Conservation (phyloP, 2,113 vertebrate genomes). For the Gymnocephalus cernua region DNA sequence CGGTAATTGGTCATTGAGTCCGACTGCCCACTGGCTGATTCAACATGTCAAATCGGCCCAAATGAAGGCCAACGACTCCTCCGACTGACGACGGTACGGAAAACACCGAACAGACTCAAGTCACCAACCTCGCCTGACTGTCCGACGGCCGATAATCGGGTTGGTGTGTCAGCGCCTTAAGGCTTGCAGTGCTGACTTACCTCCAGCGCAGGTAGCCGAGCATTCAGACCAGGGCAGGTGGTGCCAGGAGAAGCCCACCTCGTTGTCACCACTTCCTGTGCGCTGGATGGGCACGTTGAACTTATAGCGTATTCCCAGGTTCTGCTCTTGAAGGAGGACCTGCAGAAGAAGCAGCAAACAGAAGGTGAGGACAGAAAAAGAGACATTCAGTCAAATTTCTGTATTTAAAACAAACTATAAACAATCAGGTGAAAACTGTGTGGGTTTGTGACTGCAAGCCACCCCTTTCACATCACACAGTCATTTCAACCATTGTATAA, state of each 20-base stretch:
- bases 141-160: too few species aligned
- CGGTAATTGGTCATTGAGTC: too few species aligned
- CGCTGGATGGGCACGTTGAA: slow-evolving; percentile 97
- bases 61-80: too few species aligned
- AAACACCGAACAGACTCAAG: too few species aligned
- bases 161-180: too few species aligned
- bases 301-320: slow-evolving; percentile 95
- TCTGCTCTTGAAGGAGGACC: slow-evolving; percentile 98
- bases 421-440: not conserved
- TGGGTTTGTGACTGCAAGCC: not conserved
- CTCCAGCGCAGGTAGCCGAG: slow-evolving; percentile 95
- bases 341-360: slow-evolving; percentile 64
- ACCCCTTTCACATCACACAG: not conserved
- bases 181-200: slow-evolving; percentile 77
- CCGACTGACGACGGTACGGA: too few species aligned
- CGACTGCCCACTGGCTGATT: too few species aligned
- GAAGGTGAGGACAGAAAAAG: not conserved
- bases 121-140: too few species aligned
- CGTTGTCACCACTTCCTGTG: slow-evolving; percentile 96
- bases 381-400: not conserved
- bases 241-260: slow-evolving; percentile 96
- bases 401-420: not conserved
- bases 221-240: slow-evolving; percentile 97
- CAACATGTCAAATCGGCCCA: too few species aligned
- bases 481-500: not conserved